A percentile compares a stretch with the other conserved stretches of the same genome.
phyloP scores from a whole-genome alignment of 2,888 invertebrate species.

The Thymelicus lineola region DNA sequence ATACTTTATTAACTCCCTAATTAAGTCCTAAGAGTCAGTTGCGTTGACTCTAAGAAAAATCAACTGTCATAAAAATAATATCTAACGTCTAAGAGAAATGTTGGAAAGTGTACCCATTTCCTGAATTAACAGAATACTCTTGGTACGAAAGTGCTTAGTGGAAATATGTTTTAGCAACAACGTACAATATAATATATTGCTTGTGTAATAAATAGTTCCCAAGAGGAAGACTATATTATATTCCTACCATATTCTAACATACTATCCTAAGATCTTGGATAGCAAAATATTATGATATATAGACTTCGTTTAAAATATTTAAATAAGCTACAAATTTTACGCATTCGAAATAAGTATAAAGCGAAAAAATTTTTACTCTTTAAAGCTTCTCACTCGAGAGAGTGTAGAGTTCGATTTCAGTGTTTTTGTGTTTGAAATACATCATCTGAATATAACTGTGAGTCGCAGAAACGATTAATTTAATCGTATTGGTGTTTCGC shows the following conservation, averaged over 20 bases:
- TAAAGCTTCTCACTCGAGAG: not conserved
- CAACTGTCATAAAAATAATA: not conserved
- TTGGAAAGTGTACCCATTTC: not conserved
- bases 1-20: too few relatives aligned
- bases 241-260: not conserved
- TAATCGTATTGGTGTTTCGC: not conserved
- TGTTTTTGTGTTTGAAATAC: conserved; percentile 1
- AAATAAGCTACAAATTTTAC: not conserved
- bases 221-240: conserved; percentile 1
- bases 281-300: too few relatives aligned
- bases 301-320: too few relatives aligned
- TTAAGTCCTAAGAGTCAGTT: too few relatives aligned
- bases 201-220: conserved; percentile 3
- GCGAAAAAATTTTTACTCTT: conserved; percentile 5
- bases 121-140: not conserved
- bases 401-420: not conserved
- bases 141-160: conserved; percentile 3
- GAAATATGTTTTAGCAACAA: conserved; percentile 2
- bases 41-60: too few relatives aligned
- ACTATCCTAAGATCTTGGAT: not conserved
- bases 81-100: not conserved
- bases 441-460: not conserved
- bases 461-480: not conserved
- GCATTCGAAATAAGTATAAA: not conserved
- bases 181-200: not conserved